Evolutionary conservation across 2,797 vertebrate genomes (phyloP), one percentile per base, ranked within the genome.

Genomic region (Coluber constrictor): DNA sequence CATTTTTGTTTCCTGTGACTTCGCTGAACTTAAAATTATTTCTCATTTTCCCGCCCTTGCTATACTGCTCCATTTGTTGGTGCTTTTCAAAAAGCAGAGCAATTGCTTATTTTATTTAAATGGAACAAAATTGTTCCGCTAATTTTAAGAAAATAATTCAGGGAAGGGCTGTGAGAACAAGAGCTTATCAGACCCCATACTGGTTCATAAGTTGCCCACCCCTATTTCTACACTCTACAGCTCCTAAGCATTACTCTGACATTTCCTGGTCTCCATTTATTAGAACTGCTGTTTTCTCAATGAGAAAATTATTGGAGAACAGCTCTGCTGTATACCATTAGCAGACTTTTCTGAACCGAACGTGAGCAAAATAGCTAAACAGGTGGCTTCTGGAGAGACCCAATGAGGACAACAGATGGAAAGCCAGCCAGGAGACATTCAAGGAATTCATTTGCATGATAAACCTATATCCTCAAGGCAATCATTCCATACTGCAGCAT

Each of bases 351-450:
- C 27, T 5, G 12, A 54, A 3, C 12, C 0, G 0, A 5, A 4
- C 55, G 66, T 54, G 16, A 0, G 0, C 3, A 18, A 27, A 18
- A 3, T 0, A 0, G 0, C 0, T 60, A 60, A 0, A 0, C 27
- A 87, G 91, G 70, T 93, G 79, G 70, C 47, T 94, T 27, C 87
- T 15, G 54, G 90, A 10, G 54, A 92, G 59, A 79, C 54, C 55
- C 12, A 90, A 57, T 0, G 2, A 43, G 7, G 86, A 51, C 56
- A 92, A 74, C 59, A 93, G 70, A 63, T 79, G 37, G 88, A 32
- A 90, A 83, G 4, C 29, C 10, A 43, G 9, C 70, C 86, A 54
- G 5, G 20, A 93, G 63, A 61, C 16, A 57, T 20, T 55, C 54
- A 7, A 0, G 2, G 55, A 61, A 92, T 86, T n/a, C 32, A 86